Evolutionary conservation across 1,140 invertebrate species (phyloP), one percentile per base, ranked within the genome.

Genomic region (Vanessa tameamea): DNA sequence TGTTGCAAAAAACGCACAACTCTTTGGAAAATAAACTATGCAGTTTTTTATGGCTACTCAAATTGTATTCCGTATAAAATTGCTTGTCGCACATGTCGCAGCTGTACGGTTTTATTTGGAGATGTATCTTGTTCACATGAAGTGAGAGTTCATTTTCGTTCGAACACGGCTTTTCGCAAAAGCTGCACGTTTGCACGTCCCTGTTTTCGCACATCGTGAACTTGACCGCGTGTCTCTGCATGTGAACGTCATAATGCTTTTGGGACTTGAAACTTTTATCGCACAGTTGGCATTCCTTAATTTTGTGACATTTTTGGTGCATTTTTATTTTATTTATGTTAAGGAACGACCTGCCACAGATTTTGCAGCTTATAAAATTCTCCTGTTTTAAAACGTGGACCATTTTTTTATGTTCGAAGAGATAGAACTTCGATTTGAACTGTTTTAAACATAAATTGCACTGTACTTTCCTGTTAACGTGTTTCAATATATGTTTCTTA

Each of bases 61-160:
- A 76, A 79, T 90, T 86, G 8, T 75, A 80, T 65, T 88, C 87
- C 0, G 89, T 87, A 64, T 91, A 91, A 68, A 89, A 92, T 23
- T 87, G 78, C 67, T 74, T 83, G 3, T 91, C 87, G 57, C 89
- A 92, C 88, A 91, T 91, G 55, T 91, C 89, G 74, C 91, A 92
- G 65, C 57, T 79, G 66, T 90, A 91, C 0, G 91, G 89, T 82
- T 91, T 92, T 57, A 92, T 90, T 84, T 89, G 89, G 64, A 92
- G 82, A 78, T 92, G 91, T 6, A 78, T 71, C 64, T 90, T 92
- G 78, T 92, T 92, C 0, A 92, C 88, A 69, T 92, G 91, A 0
- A 88, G 64, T 0, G 86, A 86, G 5, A 92, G 86, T 66, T 87
- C 77, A 50, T 91, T 89, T 71, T 90, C 84, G 47, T 85, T 88